These are phyloP conservation scores for Sphinx pinastri DNA, from an alignment of 2,888 invertebrate genomes.

Conservation along the genomic window DNA sequence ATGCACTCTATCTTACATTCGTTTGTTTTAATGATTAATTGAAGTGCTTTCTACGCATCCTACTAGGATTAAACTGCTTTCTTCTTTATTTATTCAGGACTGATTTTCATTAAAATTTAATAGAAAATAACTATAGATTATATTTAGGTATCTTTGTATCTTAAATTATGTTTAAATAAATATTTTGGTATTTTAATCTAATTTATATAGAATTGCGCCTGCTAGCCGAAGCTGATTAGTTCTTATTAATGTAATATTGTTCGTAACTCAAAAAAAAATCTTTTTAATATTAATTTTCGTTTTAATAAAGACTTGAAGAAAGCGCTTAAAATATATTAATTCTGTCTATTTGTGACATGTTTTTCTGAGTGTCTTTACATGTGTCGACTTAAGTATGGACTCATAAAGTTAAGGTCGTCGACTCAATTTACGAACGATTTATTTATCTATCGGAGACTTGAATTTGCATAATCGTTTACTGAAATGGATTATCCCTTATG, in stretches of 20 bases:
- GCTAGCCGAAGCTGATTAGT: no score
- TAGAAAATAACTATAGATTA: no score
- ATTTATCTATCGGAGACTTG: constrained; percentile 63
- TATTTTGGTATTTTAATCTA: no score
- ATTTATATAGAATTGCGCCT: no score
- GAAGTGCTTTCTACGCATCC: not conserved
- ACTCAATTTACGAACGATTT: constrained; percentile 57
- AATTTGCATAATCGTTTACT: constrained; percentile 63
- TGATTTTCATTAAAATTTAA: not conserved
- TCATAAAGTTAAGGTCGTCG: constrained; percentile 49
- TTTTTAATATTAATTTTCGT: not conserved
- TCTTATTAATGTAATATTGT: no score
- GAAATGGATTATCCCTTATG: constrained; percentile 66
- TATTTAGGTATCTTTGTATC: no score
- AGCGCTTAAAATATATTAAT: not conserved
- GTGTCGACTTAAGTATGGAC: constrained; percentile 40
- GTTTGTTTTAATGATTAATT: not conserved
- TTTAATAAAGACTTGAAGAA: not conserved
- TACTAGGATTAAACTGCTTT: not conserved
- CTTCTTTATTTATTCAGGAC: not conserved
- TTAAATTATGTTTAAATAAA: not conserved
- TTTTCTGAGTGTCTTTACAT: constrained; percentile 42
- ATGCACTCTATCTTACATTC: constrained; percentile 13
- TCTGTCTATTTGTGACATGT: constrained; percentile 28
- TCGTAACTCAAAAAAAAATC: not conserved